Percentiles rank a stretch among this genome's conserved stretches.
These are phyloP conservation scores for Progne subis DNA, from an alignment of 2,113 vertebrate genomes.

Conservation along the genomic window DNA sequence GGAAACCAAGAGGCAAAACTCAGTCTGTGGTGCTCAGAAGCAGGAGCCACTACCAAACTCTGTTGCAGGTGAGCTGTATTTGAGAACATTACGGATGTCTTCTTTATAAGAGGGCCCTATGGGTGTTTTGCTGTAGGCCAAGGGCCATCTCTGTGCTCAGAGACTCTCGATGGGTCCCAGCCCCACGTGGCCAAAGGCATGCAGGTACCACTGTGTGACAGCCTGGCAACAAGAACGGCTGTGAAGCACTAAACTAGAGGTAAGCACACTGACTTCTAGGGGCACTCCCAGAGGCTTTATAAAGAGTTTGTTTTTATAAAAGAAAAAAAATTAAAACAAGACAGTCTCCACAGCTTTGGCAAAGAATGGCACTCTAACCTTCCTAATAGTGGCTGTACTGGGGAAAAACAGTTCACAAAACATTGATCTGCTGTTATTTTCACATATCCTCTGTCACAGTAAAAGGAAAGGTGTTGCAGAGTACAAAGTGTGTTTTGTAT, in stretches of 20 bases:
- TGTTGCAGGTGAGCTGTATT: not conserved
- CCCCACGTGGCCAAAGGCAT: rapidly evolving
- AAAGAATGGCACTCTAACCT: not conserved
- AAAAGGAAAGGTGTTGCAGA: not conserved
- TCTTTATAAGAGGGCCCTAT: not conserved
- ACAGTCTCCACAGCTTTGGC: not conserved
- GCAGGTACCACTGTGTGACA: not conserved
- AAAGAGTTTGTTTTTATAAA: not conserved
- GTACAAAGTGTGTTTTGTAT: not conserved
- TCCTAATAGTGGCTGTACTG: not conserved
- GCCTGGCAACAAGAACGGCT: not conserved
- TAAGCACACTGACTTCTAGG: not conserved
- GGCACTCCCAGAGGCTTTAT: rapidly evolving
- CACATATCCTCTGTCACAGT: not conserved
- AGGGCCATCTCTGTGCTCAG: not conserved
- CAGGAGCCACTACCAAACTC: not conserved
- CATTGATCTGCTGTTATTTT: not conserved
- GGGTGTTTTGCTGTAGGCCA: not conserved
- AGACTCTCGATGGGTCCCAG: not conserved
- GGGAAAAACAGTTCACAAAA: not conserved
- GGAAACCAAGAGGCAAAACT: not conserved
- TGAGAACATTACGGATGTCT: not conserved
- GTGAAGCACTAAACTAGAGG: rapidly evolving
- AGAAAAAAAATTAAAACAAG: not conserved
- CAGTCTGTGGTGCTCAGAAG: not conserved